phyloP scores from a whole-genome alignment of 2,888 invertebrate species.

The Tortrix viridana region DNA sequence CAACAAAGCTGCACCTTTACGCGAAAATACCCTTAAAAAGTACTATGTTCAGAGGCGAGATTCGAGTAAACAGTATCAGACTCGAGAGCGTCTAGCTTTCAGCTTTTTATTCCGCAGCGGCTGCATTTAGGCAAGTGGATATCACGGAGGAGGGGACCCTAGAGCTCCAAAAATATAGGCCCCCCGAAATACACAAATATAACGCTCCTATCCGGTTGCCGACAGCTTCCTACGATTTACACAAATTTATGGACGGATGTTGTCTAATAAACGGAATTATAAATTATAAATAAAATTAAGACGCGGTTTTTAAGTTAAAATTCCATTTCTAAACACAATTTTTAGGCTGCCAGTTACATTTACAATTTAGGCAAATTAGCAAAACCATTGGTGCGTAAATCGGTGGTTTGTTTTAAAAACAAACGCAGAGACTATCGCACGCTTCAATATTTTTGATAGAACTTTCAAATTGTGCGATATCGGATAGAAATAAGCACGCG shows the following conservation, averaged over 20 bases:
- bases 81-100: slow-evolving; percentile 61
- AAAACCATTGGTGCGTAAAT: neutral
- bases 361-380: neutral
- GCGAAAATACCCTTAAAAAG: slow-evolving; percentile 2
- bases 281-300: slow-evolving; percentile 28
- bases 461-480: neutral
- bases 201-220: slow-evolving; percentile 28
- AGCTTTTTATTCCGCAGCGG: slow-evolving; percentile 47
- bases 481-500: neutral
- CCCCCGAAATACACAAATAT: slow-evolving; percentile 26
- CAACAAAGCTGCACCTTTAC: slow-evolving; percentile 46
- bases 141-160: slow-evolving; percentile 19
- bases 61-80: slow-evolving; percentile 42
- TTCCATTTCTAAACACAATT: neutral
- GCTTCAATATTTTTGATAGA: too few species aligned
- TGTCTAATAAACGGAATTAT: slow-evolving; percentile 34
- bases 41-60: neutral
- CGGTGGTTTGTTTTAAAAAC: too few species aligned
- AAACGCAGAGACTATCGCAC: too few species aligned
- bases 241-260: slow-evolving; percentile 36
- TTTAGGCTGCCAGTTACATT: neutral
- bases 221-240: slow-evolving; percentile 30
- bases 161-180: slow-evolving; percentile 15
- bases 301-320: neutral
- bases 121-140: slow-evolving; percentile 38